Percentiles rank a stretch among this genome's conserved stretches.
phyloP scores from a whole-genome alignment of 2,888 invertebrate species.

The Oegoconia quadripuncta region DNA sequence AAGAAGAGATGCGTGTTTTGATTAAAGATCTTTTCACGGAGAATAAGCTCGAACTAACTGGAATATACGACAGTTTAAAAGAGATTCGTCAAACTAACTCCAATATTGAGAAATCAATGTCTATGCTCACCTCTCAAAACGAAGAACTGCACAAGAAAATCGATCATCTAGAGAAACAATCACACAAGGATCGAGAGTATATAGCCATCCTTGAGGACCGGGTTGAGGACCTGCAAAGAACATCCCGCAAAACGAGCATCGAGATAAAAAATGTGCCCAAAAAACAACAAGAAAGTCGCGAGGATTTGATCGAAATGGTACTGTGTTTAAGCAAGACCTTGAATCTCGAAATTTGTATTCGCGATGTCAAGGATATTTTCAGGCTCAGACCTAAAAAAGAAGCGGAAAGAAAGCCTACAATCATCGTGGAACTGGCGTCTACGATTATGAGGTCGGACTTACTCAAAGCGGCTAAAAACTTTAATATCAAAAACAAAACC shows the following conservation, averaged over 20 bases:
- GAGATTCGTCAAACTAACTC: neutral
- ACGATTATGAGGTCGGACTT: slow-evolving; percentile 13
- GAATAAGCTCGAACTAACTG: neutral
- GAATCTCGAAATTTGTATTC: neutral
- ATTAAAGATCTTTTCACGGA: neutral
- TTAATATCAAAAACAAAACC: slow-evolving; percentile 16
- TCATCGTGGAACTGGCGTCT: slow-evolving; percentile 9
- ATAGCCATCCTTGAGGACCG: slow-evolving; percentile 6
- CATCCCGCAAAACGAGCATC: slow-evolving; percentile 8
- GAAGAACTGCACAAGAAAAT: slow-evolving; percentile 10
- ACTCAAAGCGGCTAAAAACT: slow-evolving; percentile 14
- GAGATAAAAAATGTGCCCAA: too few relatives aligned
- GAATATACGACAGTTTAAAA: neutral
- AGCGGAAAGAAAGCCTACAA: slow-evolving; percentile 7
- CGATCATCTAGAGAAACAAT: slow-evolving; percentile 5
- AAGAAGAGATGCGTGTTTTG: neutral
- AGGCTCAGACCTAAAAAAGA: neutral
- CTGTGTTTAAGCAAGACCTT: neutral
- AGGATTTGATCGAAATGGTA: neutral
- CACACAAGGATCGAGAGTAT: slow-evolving; percentile 7
- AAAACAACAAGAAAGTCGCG: slow-evolving; percentile 5
- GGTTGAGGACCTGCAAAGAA: slow-evolving; percentile 8
- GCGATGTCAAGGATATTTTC: neutral
- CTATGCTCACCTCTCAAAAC: slow-evolving; percentile 4
- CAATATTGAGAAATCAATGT: neutral